Evolutionary conservation across 2,797 vertebrate genomes (phyloP).

Genomic region (Peromyscus aztecus): DNA sequence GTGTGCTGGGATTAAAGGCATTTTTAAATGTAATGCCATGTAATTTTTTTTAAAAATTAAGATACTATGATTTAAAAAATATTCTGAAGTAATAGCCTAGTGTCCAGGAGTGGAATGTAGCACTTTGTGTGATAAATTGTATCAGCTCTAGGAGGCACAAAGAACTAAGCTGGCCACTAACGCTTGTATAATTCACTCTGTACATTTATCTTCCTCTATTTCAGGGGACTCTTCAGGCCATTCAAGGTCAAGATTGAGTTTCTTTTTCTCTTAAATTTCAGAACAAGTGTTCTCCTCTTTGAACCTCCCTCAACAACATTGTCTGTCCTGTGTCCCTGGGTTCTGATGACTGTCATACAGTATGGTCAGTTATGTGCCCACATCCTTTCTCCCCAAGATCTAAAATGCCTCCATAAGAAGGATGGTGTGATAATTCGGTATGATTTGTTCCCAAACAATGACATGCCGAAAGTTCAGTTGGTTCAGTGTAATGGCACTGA

Average conservation of each 20-base stretch:
- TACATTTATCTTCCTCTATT: not conserved
- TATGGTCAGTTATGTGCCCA: too few species aligned
- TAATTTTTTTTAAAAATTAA: not conserved
- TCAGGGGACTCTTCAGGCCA: not conserved
- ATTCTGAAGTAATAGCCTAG: not conserved
- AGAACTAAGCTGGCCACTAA: not conserved
- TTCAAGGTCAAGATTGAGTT: not conserved
- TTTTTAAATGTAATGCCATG: too few species aligned
- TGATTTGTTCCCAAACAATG: not conserved
- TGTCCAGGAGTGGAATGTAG: not conserved
- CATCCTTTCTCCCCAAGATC: not conserved
- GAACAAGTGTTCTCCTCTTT: not conserved
- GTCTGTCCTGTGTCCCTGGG: not conserved
- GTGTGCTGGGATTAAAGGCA: not conserved
- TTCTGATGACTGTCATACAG: not conserved
- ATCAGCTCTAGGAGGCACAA: not conserved
- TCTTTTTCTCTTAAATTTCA: not conserved
- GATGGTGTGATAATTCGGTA: not conserved
- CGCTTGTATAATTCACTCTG: not conserved
- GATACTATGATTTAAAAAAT: not conserved
- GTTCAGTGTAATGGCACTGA: not conserved
- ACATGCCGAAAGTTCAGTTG: not conserved
- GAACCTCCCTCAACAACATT: not conserved
- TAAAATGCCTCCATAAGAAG: not conserved
- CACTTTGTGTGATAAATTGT: not conserved